These are phyloP conservation scores for Dinothrombium tinctorium DNA, from an alignment of 1,140 invertebrate species.

Conservation along the genomic window DNA sequence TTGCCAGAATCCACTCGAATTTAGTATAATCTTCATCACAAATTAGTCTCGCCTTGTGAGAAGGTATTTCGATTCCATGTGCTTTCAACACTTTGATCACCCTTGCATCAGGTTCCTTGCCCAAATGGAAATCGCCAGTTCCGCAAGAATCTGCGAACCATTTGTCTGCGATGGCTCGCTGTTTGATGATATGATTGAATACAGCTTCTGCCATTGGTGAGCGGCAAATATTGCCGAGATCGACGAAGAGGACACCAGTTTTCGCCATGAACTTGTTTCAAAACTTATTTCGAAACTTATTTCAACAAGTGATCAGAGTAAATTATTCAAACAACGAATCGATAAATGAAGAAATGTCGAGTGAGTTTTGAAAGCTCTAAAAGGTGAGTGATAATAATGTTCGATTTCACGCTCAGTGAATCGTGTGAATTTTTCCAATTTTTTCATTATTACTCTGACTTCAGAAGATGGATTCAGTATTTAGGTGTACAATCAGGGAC, in stretches of 20 bases:
- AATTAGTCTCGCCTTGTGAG: conserved; percentile 48
- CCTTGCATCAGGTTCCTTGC: conserved; percentile 48
- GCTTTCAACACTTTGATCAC: conserved; percentile 42
- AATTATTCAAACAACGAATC: too few relatives aligned
- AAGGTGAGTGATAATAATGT: too few relatives aligned
- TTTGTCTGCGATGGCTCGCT: conserved; percentile 21
- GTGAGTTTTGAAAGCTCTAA: too few relatives aligned
- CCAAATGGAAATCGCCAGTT: conserved; percentile 56
- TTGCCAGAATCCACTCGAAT: conserved; percentile 69
- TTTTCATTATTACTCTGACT: too few relatives aligned
- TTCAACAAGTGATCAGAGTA: too few relatives aligned
- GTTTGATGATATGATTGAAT: conserved; percentile 41
- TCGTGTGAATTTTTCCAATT: too few relatives aligned
- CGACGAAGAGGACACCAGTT: conserved; percentile 15
- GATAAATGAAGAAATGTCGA: too few relatives aligned
- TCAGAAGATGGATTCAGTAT: too few relatives aligned
- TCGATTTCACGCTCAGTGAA: too few relatives aligned
- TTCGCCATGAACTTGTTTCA: too few relatives aligned
- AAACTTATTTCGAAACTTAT: too few relatives aligned
- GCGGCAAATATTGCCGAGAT: conserved; percentile 53
- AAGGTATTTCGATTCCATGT: conserved; percentile 38
- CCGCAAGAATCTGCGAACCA: conserved; percentile 76
- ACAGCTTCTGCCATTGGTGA: conserved; percentile 82
- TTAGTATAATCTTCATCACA: conserved; percentile 39
- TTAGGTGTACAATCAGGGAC: too few relatives aligned